Base-by-base conservation (phyloP, 2,113 vertebrate species). In the Acanthisitta chloris region DNA sequence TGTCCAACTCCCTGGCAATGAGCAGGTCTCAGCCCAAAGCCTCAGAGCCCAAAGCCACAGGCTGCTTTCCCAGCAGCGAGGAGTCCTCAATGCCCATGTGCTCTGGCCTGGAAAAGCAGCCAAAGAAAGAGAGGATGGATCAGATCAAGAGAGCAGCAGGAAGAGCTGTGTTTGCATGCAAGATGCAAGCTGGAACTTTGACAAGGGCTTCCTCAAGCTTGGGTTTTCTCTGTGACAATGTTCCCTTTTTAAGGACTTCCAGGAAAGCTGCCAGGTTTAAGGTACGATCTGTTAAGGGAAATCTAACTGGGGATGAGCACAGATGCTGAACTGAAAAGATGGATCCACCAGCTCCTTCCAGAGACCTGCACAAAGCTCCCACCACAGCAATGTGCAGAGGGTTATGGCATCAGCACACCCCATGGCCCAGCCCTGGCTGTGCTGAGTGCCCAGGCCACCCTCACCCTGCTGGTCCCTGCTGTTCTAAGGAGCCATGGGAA, bases 161-260 rank as follows among this genome's bases (percentile, higher is more conserved):
- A 83, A 59, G 54, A 92, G 66, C 51, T 72, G 52, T 9, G 54
- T 71, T 64, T 80, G 72, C 93, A 92, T 92, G 91, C 92, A 83
- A 49, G 57, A 34, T 90, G 54, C 82, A 90, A 94, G 91, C 91
- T 54, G 88, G 43, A 48, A 73, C 81, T 92, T 79, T 90, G 86
- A 89, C 48, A 69, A 79, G 31, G 40, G 57, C 58, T 57, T 87
- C 84, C 69, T 81, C 70, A 59, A 80, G 57, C 70, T 67, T 78
- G 38, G 1, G 33, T 88, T 57, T 65, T 12, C 34, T 36, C 49
- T 59, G 59, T 43, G 83, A 65, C 51, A 48, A 42, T 10, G 67
- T 40, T 79, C 25, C 26, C n/a, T 70, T 85, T 81, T 42, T 51
- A 74, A 4, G 10, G 81, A 36, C 10, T 88, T 90, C 86, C 69